Conservation (phyloP, 2,888 invertebrate genomes). For the Lochmaea capreae region DNA sequence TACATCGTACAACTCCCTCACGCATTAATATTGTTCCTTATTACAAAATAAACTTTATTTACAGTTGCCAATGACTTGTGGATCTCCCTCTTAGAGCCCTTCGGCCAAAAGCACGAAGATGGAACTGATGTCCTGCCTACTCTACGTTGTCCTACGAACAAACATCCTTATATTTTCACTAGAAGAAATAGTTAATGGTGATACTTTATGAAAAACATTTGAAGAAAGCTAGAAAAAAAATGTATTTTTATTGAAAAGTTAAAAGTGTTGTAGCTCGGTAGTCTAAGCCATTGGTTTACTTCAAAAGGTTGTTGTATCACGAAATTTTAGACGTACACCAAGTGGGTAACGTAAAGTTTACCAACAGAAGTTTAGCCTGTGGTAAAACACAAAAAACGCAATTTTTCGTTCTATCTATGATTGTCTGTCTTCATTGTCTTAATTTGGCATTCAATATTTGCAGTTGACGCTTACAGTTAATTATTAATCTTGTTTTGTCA, state of each 20-base stretch:
- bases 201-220: not conserved
- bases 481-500: too few species aligned
- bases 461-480: too few species aligned
- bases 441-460: too few species aligned
- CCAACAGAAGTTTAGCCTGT: too few species aligned
- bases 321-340: too few species aligned
- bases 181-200: slow-evolving; percentile 53
- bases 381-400: too few species aligned
- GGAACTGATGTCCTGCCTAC: slow-evolving; percentile 54
- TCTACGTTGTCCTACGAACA: slow-evolving; percentile 67
- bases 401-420: too few species aligned
- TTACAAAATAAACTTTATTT: slow-evolving; percentile 36
- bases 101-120: slow-evolving; percentile 64
- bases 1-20: not conserved
- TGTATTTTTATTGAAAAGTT: not conserved
- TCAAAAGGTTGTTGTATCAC: too few species aligned
- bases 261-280: too few species aligned
- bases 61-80: slow-evolving; percentile 70
- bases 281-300: too few species aligned
- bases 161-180: slow-evolving; percentile 66
- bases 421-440: too few species aligned
- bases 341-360: too few species aligned
- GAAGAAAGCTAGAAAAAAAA: not conserved
- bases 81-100: slow-evolving; percentile 72
- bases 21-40: not conserved